Evolutionary conservation across 2,888 invertebrate genomes (phyloP), one percentile per base, ranked within the genome.

Genomic region (Salpingus planirostris): DNA sequence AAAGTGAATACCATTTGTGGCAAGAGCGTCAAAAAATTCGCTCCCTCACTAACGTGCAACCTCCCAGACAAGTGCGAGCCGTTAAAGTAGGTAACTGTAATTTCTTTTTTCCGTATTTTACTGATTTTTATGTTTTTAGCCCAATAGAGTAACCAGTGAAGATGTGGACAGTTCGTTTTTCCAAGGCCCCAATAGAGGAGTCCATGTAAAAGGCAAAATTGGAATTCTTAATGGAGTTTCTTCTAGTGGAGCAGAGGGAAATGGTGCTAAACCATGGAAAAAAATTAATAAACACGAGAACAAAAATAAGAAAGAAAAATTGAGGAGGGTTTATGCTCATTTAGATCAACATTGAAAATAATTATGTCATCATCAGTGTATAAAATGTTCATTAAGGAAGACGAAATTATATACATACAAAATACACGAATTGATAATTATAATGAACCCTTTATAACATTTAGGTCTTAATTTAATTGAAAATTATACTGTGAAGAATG

Each of bases 401-500:
- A 37, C 32, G 33, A 31, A 37, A 30, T 24, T 27, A 36, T 36
- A 36, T 7, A 29, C 22, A 29, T 29, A 27, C 11, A 31, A 29
- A 22, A 11, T 27, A n/a, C n/a, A n/a, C n/a, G n/a, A n/a, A n/a
- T n/a, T n/a, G n/a, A n/a, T 35, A 22, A 34, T 24, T 27, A 27
- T 27, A n/a, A n/a, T n/a, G n/a, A n/a, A n/a, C n/a, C 21, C 18
- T 24, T 29, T 24, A 26, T 25, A 30, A 10, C 7, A 31, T 26
- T 8, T 14, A 24, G 11, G 24, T 28, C 11, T 26, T 26, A 23
- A 36, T 21, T 82, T 69, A 95, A 70, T 95, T 95, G 70, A 96
- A 97, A 60, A 88, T 78, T 43, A 96, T 85, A 51, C 92, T 89
- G 64, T 97, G 96, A 43, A 97, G 71, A 54, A 97, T 81, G 40